Evolutionary conservation across 2,113 vertebrate genomes (phyloP).

Genomic region (Myiopsitta monachus): DNA sequence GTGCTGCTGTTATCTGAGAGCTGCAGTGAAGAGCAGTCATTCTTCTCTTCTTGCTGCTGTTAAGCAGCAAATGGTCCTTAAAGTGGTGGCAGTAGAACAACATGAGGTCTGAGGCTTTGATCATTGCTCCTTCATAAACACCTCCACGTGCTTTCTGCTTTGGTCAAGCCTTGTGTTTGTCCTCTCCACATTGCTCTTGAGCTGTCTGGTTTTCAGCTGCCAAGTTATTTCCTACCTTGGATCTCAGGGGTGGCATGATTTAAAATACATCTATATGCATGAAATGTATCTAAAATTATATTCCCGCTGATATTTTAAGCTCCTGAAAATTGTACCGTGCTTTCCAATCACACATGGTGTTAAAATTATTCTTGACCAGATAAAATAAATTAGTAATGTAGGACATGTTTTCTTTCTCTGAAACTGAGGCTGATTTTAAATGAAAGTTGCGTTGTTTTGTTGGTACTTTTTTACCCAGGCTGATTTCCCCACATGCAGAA

Average conservation of each 20-base stretch:
- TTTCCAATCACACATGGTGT: neutral
- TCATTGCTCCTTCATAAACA: neutral
- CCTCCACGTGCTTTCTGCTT: neutral
- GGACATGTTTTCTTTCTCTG: neutral
- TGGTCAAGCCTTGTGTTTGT: neutral
- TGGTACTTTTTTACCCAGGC: neutral
- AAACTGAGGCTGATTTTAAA: neutral
- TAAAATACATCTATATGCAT: neutral
- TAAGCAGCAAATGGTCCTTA: neutral
- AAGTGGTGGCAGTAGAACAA: neutral
- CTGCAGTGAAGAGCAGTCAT: neutral
- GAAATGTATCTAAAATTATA: neutral
- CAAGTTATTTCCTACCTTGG: neutral
- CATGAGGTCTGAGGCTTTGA: neutral
- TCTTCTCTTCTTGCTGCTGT: neutral
- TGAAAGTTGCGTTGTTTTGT: neutral
- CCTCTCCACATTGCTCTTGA: neutral
- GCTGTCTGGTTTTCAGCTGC: neutral
- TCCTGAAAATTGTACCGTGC: neutral
- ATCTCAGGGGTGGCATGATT: neutral
- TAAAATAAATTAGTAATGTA: neutral
- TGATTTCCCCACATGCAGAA: neutral
- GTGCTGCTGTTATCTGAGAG: accelerated
- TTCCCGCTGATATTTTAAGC: neutral
- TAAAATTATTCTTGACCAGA: neutral